Percentiles rank a stretch among this genome's conserved stretches.
phyloP scores from a whole-genome alignment of 2,797 vertebrate species.

The Sus cebifrons region DNA sequence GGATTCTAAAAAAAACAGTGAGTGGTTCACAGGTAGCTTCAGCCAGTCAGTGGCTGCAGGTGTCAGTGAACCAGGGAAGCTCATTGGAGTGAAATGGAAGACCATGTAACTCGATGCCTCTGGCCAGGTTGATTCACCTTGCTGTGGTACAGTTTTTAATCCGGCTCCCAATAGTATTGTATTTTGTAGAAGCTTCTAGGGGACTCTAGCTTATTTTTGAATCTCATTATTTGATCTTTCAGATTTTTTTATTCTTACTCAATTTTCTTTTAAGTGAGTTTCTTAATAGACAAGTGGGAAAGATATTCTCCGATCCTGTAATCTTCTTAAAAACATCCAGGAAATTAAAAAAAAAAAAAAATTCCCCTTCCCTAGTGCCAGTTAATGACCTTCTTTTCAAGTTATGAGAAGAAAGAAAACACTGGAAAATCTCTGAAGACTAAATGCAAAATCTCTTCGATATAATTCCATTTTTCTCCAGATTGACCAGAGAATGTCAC shows the following conservation, averaged over 20 bases:
- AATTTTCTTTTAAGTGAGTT: not conserved
- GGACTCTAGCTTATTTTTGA: conserved; percentile 19
- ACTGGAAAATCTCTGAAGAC: not conserved
- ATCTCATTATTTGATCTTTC: not conserved
- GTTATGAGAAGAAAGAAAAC: not conserved
- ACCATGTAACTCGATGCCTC: not conserved
- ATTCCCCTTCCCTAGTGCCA: not conserved
- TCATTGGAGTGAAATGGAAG: not conserved
- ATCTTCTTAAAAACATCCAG: not conserved
- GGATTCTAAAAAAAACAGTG: not conserved
- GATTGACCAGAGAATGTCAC: not conserved
- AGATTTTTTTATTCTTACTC: not conserved
- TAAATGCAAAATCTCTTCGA: conserved; percentile 23
- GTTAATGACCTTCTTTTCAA: conserved; percentile 22
- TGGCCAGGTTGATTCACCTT: not conserved
- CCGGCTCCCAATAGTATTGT: not conserved
- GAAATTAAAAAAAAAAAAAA: no score
- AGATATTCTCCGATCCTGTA: not conserved
- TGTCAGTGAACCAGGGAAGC: no score
- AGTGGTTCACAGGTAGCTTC: not conserved
- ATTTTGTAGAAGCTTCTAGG: not conserved
- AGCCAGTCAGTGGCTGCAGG: not conserved
- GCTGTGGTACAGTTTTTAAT: not conserved
- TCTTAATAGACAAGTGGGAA: conserved; percentile 14
- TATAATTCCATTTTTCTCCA: not conserved